These are phyloP conservation scores for Lepidonotus clava DNA, from an alignment of 2,888 invertebrate species.

Conservation along the genomic window DNA sequence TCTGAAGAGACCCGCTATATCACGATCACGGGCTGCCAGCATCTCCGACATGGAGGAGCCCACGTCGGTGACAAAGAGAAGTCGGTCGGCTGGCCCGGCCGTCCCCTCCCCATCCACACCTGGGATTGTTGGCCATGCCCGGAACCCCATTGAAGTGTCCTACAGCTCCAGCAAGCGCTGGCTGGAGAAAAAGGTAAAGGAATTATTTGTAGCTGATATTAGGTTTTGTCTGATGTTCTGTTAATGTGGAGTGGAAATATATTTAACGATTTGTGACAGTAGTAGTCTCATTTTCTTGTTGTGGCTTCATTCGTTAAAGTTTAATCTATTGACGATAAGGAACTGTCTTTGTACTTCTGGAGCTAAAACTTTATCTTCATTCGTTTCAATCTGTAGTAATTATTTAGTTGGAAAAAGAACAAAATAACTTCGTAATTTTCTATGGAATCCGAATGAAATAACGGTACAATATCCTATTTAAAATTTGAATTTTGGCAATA, in stretches of 20 bases:
- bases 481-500: too few relatives aligned
- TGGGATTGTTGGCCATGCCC: background rate
- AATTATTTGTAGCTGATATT: background rate
- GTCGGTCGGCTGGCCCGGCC: background rate
- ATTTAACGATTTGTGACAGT: background rate
- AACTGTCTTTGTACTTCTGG: too few relatives aligned
- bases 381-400: too few relatives aligned
- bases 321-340: too few relatives aligned
- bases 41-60: background rate
- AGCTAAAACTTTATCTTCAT: too few relatives aligned
- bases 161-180: constrained; percentile 52
- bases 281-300: background rate
- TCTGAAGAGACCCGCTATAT: constrained; percentile 50
- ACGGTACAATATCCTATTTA: too few relatives aligned
- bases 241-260: background rate
- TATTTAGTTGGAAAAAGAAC: too few relatives aligned
- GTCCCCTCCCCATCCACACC: background rate
- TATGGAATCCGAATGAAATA: too few relatives aligned
- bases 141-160: constrained; percentile 49
- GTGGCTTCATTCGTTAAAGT: background rate
- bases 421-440: too few relatives aligned
- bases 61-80: background rate
- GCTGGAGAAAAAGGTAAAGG: constrained; percentile 35
- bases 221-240: background rate
- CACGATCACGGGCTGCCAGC: constrained; percentile 10